Percentiles rank a stretch among this genome's conserved stretches.
Evolutionary conservation across 2,113 vertebrate genomes (phyloP).

Genomic region (Seriola quinqueradiata): DNA sequence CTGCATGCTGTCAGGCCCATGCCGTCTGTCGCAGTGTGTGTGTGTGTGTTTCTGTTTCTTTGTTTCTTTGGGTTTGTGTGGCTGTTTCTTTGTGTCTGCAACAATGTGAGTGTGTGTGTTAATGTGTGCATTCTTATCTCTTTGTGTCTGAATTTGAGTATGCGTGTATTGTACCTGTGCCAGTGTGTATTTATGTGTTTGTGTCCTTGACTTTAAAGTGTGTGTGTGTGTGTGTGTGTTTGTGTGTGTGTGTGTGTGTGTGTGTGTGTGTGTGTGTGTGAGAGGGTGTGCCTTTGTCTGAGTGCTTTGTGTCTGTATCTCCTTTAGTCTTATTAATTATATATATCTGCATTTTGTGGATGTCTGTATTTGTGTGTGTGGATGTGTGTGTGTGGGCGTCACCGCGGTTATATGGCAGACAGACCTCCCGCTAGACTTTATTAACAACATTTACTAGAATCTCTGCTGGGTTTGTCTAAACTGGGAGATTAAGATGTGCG

Average conservation of each 20-base stretch:
- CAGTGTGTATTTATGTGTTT: constrained; percentile 1
- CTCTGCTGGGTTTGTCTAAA: constrained; percentile 52
- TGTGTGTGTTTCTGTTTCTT: constrained; percentile 32
- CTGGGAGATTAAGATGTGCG: constrained; percentile 57
- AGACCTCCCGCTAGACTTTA: constrained; percentile 67
- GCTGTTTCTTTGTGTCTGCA: constrained; percentile 65
- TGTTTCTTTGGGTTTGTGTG: constrained; percentile 42
- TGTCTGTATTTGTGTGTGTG: constrained; percentile 14
- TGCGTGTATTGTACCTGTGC: not conserved
- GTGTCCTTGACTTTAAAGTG: constrained; percentile 1
- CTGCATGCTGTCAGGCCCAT: constrained; percentile 52
- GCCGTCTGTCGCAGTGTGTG: constrained; percentile 55
- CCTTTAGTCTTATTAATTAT: constrained; percentile 58
- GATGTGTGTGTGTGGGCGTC: not conserved
- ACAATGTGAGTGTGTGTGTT: constrained; percentile 21
- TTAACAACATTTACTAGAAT: constrained; percentile 64
- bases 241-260: constrained; percentile 3
- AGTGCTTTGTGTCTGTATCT: constrained; percentile 56
- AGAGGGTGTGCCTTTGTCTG: constrained; percentile 46
- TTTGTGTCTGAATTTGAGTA: constrained; percentile 43
- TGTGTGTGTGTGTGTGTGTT: constrained; percentile 11
- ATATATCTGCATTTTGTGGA: constrained; percentile 19
- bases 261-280: constrained; percentile 3
- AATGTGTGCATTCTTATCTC: constrained; percentile 45
- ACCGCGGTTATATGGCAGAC: constrained; percentile 36